These are phyloP conservation scores for Benthosema pterotum DNA, from an alignment of 2,797 vertebrate species.

Conservation along the genomic window DNA sequence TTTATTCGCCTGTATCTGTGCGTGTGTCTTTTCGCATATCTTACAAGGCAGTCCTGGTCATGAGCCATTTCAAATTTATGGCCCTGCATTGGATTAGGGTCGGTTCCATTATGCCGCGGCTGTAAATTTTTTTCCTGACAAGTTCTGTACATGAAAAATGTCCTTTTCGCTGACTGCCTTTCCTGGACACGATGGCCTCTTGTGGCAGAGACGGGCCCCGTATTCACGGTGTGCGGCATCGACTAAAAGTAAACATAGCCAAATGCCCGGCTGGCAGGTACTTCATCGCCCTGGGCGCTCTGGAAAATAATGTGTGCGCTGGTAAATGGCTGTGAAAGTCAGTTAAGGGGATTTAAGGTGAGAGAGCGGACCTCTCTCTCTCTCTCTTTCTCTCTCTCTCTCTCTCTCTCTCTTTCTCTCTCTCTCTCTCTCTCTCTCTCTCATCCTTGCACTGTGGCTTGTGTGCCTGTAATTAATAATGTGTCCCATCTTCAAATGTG, in stretches of 20 bases:
- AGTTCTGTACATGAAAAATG: slow-evolving; percentile 55
- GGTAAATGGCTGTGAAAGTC: slow-evolving; percentile 43
- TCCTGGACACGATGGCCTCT: slow-evolving; percentile 36
- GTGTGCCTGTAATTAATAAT: slow-evolving; percentile 49
- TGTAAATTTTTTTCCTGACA: slow-evolving; percentile 66
- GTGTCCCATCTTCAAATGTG: not conserved
- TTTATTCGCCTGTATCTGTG: slow-evolving; percentile 26
- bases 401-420: no score
- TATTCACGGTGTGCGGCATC: slow-evolving; percentile 30
- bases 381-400: not conserved
- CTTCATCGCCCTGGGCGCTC: slow-evolving; percentile 39
- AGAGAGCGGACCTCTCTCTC: slow-evolving; percentile 12
- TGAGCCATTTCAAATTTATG: slow-evolving; percentile 54
- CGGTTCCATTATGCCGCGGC: slow-evolving; percentile 57
- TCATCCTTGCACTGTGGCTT: slow-evolving; percentile 19
- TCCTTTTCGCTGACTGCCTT: slow-evolving; percentile 44
- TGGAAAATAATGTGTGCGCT: slow-evolving; percentile 38
- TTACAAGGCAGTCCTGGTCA: slow-evolving; percentile 24
- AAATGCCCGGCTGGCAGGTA: slow-evolving; percentile 38
- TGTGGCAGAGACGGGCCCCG: slow-evolving; percentile 15
- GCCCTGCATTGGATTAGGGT: slow-evolving; percentile 55
- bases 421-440: not conserved
- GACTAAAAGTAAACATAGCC: slow-evolving; percentile 44
- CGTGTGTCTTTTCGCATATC: slow-evolving; percentile 30
- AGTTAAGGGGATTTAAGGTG: slow-evolving; percentile 47